Conservation (phyloP, 2,797 vertebrate species). For the Centroberyx gerrardi region DNA sequence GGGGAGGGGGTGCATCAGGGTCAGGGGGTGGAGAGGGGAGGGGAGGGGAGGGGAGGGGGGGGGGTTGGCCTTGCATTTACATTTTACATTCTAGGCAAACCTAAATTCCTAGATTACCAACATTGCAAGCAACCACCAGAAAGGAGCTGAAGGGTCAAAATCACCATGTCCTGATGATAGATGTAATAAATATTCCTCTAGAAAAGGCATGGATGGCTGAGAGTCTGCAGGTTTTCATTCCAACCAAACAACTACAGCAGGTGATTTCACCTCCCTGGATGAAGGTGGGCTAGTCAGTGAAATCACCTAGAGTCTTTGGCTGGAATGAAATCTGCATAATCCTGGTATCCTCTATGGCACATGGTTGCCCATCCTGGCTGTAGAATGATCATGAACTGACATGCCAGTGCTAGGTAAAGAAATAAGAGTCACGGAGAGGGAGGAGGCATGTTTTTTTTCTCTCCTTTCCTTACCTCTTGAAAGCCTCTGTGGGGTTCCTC, state of each 20-base stretch:
- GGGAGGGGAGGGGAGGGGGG: constrained; percentile 33
- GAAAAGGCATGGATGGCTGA: background rate
- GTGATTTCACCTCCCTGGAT: background rate
- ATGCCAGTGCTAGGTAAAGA: no score
- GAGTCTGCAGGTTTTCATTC: no score
- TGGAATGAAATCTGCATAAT: no score
- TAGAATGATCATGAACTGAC: no score
- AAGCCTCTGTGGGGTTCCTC: constrained; percentile 95
- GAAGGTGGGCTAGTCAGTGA: background rate
- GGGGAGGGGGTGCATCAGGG: constrained; percentile 62
- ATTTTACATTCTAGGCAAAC: constrained; percentile 58
- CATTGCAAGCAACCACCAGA: constrained; percentile 23
- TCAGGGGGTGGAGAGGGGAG: constrained; percentile 71
- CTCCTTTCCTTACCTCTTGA: constrained; percentile 91
- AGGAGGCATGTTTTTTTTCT: background rate
- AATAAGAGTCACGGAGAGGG: background rate
- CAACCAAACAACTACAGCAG: background rate
- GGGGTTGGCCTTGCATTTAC: constrained; percentile 38
- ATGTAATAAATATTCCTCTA: no score
- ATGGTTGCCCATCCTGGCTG: no score
- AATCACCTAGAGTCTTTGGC: background rate
- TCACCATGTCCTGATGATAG: no score
- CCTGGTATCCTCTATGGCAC: no score
- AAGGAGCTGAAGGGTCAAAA: background rate
- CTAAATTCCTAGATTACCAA: constrained; percentile 55